phyloP scores from a whole-genome alignment of 2,888 invertebrate genomes.

The Pinctada fucata region DNA sequence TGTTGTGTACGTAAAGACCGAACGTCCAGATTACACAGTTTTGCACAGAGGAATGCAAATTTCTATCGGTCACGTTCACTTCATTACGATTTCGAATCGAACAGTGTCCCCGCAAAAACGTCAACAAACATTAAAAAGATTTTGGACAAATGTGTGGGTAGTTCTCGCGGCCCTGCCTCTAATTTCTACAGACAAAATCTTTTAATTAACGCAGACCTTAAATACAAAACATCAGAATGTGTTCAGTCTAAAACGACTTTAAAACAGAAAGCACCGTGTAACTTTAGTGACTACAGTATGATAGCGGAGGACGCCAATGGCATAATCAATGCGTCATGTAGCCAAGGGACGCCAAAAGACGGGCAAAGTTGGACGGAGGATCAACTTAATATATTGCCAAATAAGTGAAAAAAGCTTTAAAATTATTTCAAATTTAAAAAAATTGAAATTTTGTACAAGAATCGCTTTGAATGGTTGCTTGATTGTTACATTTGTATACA shows the following conservation, averaged over 20 bases:
- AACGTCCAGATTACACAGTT: neutral
- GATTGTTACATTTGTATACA: too few relatives aligned
- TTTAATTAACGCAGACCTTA: conserved; percentile 10
- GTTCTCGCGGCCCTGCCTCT: neutral
- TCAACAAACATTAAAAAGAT: conserved; percentile 12
- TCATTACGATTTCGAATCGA: neutral
- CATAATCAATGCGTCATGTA: conserved; percentile 29
- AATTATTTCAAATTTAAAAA: too few relatives aligned
- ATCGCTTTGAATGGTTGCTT: too few relatives aligned
- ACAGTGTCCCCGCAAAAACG: neutral
- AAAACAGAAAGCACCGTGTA: neutral
- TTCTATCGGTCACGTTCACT: neutral
- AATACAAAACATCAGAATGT: neutral
- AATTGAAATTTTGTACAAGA: too few relatives aligned
- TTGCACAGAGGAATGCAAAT: neutral
- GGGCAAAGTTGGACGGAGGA: neutral
- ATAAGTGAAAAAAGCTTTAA: too few relatives aligned
- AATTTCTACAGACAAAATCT: conserved; percentile 25
- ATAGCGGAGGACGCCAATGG: conserved; percentile 21
- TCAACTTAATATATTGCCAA: neutral
- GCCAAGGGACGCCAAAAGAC: conserved; percentile 22
- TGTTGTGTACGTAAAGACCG: conserved; percentile 5
- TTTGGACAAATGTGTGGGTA: conserved; percentile 17
- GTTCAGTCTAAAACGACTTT: neutral
- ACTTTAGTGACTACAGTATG: conserved; percentile 2